phyloP scores from a whole-genome alignment of 2,888 invertebrate species.

The Tetragonisca angustula region DNA sequence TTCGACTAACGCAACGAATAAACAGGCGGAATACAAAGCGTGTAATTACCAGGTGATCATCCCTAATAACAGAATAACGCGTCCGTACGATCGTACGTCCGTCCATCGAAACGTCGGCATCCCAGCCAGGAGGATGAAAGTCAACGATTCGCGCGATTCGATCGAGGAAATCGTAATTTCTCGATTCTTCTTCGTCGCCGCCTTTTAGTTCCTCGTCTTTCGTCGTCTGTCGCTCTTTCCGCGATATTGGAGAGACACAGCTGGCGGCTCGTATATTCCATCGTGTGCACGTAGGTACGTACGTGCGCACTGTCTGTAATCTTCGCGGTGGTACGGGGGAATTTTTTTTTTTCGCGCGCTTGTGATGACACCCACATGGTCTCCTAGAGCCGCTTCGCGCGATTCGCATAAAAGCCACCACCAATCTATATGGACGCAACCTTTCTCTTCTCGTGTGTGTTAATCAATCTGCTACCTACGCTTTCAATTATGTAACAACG shows the following conservation, averaged over 20 bases:
- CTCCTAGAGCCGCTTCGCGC: slow-evolving; percentile 54
- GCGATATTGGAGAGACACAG: slow-evolving; percentile 44
- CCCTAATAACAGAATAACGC: slow-evolving; percentile 42
- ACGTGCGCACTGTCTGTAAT: slow-evolving; percentile 52
- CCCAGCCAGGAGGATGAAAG: too few relatives aligned
- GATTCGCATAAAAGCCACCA: slow-evolving; percentile 82
- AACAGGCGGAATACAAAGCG: slow-evolving; percentile 69
- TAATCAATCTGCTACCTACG: slow-evolving; percentile 84
- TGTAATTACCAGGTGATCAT: slow-evolving; percentile 71
- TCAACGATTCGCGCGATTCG: background rate
- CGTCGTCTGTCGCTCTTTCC: slow-evolving; percentile 41
- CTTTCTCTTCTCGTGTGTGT: slow-evolving; percentile 83
- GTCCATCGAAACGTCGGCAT: background rate
- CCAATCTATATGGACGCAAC: slow-evolving; percentile 77
- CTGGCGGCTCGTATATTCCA: slow-evolving; percentile 40
- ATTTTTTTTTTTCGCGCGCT: slow-evolving; percentile 62
- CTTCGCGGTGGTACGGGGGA: slow-evolving; percentile 22
- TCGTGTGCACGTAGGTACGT: slow-evolving; percentile 7
- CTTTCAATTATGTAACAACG: slow-evolving; percentile 82
- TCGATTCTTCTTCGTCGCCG: slow-evolving; percentile 21
- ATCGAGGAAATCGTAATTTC: slow-evolving; percentile 47
- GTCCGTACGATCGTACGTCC: background rate
- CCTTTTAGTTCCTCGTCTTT: slow-evolving; percentile 28
- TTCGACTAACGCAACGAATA: slow-evolving; percentile 72
- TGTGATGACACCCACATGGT: slow-evolving; percentile 73